Conservation (phyloP, 2,888 invertebrate genomes). For the Kryphioiulus occultus region DNA sequence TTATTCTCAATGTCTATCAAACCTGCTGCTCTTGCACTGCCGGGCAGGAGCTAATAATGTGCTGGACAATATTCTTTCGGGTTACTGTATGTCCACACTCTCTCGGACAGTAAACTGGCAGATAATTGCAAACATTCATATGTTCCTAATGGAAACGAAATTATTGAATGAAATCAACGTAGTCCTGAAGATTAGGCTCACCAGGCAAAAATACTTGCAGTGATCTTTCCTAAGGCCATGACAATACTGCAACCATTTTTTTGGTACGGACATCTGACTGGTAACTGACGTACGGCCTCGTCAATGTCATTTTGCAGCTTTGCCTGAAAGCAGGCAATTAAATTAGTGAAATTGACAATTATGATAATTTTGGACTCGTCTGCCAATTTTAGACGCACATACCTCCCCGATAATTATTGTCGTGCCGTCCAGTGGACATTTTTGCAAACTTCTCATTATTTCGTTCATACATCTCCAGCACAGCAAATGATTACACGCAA, state of each 20-base stretch:
- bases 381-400: not conserved
- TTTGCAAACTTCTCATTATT: conserved; percentile 27
- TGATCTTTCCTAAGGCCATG: conserved; percentile 2
- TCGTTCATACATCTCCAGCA: conserved; percentile 44
- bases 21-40: not conserved
- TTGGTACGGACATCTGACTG: conserved; percentile 35
- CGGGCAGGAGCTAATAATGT: conserved; percentile 18
- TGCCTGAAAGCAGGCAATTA: not conserved
- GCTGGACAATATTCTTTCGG: conserved; percentile 8
- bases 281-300: not conserved
- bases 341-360: too few species aligned
- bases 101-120: conserved; percentile 35
- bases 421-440: conserved; percentile 41
- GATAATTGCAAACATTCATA: conserved; percentile 6
- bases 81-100: conserved; percentile 35
- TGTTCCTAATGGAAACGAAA: conserved; percentile 24
- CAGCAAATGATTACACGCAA: conserved; percentile 28
- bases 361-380: not conserved
- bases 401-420: conserved; percentile 4
- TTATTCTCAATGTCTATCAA: not conserved
- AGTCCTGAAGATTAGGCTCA: too few species aligned
- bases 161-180: not conserved
- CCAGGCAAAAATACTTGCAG: not conserved
- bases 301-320: conserved; percentile 13
- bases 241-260: conserved; percentile 35